Percentiles rank a stretch among this genome's conserved stretches.
Evolutionary conservation across 2,797 vertebrate genomes (phyloP).

Genomic region (Falco berigora): DNA sequence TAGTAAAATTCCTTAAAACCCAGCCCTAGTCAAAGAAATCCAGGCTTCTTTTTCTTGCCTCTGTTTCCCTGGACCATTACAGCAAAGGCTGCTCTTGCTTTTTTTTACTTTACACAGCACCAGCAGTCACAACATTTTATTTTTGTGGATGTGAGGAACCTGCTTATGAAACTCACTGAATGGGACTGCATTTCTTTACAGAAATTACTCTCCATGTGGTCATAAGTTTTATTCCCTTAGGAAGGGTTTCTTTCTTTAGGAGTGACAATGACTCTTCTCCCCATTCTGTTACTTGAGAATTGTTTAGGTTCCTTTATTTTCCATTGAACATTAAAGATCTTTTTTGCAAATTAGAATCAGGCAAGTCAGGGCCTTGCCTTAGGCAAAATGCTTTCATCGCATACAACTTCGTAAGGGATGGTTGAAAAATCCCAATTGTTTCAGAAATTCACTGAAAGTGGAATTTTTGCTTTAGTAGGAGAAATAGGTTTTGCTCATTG

Average conservation of each 20-base stretch:
- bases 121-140: not conserved
- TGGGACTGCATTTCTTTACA: not conserved
- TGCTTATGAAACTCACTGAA: not conserved
- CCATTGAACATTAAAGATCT: not conserved
- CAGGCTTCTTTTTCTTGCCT: not conserved
- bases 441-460: not conserved
- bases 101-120: not conserved
- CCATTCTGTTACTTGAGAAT: not conserved
- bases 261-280: not conserved
- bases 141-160: not conserved
- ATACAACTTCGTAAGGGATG: not conserved
- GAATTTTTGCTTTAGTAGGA: not conserved
- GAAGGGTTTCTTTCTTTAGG: not conserved
- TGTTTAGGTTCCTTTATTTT: not conserved
- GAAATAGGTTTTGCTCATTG: not conserved
- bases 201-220: not conserved
- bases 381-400: not conserved
- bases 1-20: not conserved
- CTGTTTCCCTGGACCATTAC: not conserved
- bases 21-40: not conserved
- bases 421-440: not conserved
- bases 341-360: not conserved
- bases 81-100: not conserved
- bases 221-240: not conserved
- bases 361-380: not conserved